Base-by-base conservation (phyloP, 1,140 invertebrate species). In the Drosophila ohnishii region DNA sequence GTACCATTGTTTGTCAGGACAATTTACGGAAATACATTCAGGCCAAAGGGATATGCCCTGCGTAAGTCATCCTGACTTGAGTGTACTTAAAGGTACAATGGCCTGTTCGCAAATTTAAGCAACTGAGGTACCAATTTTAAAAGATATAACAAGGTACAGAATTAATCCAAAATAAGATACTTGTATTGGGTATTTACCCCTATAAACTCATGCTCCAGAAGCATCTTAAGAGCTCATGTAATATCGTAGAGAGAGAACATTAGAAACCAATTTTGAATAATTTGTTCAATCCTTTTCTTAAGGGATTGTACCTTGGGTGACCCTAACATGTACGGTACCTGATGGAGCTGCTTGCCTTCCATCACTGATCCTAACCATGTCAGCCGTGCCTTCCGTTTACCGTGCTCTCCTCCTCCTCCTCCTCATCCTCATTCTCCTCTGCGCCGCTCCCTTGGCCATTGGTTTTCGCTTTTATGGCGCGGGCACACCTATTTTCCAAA, bases 401-500 rank as follows among this genome's bases (percentile, higher is more conserved):
- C 48, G 35, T 32, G 37, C 63, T 48, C 34, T 75, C 28, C 51
- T 34, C 11, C 30, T 16, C n/a, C 40, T 16, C n/a, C 40, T 35
- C 4, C 59, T 51, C 22, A 25, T 35, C 16, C 37, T 34, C 16
- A 22, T 11, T 42, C 45, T 56, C 55, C 50, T 47, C 74, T 56
- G 35, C 57, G 48, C 57, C 67, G 53, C 45, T 35, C 19, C 59
- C 28, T 42, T 74, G 77, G 19, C 56, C 61, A 64, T 44, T 78
- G 66, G 62, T 83, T 84, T 84, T 84, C 78, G 75, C 79, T 87
- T 87, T 86, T 87, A 87, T 70, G 66, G 79, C 80, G 47, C 73
- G 57, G 75, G 72, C 82, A 86, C 72, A 80, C 80, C 80, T 83
- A 84, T 84, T 85, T 84, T 80, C 75, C 83, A 85, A 85, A 87